phyloP scores from a whole-genome alignment of 2,113 vertebrate genomes.

The Noctilio leporinus region DNA sequence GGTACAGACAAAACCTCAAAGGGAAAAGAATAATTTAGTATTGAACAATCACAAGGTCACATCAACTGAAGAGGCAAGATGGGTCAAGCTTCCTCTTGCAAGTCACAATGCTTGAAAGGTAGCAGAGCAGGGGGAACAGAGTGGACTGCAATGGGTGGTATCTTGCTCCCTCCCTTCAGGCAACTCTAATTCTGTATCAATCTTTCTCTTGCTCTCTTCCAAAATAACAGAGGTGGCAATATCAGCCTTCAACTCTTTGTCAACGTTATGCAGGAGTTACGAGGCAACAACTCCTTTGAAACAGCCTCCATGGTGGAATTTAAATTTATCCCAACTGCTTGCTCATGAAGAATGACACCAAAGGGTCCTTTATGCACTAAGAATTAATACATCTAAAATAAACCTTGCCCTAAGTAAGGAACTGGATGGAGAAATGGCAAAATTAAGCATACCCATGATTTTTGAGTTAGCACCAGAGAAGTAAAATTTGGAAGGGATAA shows the following conservation, averaged over 20 bases:
- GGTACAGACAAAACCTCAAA: constrained; percentile 20
- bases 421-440: neutral
- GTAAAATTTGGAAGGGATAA: neutral
- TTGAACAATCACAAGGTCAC: neutral
- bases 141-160: neutral
- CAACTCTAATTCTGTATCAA: neutral
- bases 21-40: neutral
- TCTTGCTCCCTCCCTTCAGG: neutral
- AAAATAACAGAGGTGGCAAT: neutral
- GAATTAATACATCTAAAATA: constrained; percentile 20
- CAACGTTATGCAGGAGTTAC: neutral
- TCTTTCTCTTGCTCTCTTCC: neutral
- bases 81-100: neutral
- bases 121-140: neutral
- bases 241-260: neutral
- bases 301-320: neutral
- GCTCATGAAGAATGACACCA: neutral
- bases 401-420: neutral
- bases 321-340: neutral
- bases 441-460: neutral
- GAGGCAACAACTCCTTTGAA: neutral
- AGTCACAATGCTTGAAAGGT: neutral
- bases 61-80: neutral
- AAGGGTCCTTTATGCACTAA: neutral
- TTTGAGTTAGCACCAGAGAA: neutral